phyloP scores from a whole-genome alignment of 2,888 invertebrate species.

The Drosophila kambysellisi region DNA sequence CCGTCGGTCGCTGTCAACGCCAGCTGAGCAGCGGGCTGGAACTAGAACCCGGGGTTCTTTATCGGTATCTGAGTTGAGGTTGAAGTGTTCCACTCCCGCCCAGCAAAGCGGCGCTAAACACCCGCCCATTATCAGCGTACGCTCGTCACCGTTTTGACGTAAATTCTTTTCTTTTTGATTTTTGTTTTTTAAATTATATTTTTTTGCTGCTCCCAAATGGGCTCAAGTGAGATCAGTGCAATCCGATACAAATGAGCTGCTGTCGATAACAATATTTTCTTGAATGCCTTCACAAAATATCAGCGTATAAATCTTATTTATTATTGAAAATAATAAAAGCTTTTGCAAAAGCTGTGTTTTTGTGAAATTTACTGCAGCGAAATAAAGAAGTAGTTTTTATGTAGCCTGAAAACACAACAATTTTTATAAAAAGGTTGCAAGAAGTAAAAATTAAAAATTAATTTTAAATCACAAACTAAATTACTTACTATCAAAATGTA shows the following conservation, averaged over 20 bases:
- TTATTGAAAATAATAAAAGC: not conserved
- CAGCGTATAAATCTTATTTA: not conserved
- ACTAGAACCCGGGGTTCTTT: slow-evolving; percentile 44
- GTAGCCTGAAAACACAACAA: not conserved
- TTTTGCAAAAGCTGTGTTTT: not conserved
- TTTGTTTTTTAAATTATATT: not conserved
- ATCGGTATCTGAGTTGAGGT: slow-evolving; percentile 57
- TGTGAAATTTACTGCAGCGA: not conserved
- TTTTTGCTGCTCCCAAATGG: not conserved
- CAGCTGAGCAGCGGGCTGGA: slow-evolving; percentile 37
- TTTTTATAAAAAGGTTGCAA: not conserved
- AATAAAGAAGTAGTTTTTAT: not conserved
- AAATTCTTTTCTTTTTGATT: slow-evolving; percentile 11
- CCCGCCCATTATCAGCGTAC: slow-evolving; percentile 39
- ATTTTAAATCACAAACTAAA: not conserved
- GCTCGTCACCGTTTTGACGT: slow-evolving; percentile 66
- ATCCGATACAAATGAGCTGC: not conserved
- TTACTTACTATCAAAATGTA: not conserved
- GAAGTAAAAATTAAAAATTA: not conserved
- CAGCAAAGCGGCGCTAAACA: slow-evolving; percentile 15
- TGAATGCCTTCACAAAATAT: not conserved
- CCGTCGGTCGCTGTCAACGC: slow-evolving; percentile 19
- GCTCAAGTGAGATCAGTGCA: not conserved
- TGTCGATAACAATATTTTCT: not conserved
- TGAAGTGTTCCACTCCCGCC: slow-evolving; percentile 41